Percentiles rank a stretch among this genome's conserved stretches.
phyloP scores from a whole-genome alignment of 37 sponge, comb jelly and placozoan genomes.

The Beroe forskalii region DNA sequence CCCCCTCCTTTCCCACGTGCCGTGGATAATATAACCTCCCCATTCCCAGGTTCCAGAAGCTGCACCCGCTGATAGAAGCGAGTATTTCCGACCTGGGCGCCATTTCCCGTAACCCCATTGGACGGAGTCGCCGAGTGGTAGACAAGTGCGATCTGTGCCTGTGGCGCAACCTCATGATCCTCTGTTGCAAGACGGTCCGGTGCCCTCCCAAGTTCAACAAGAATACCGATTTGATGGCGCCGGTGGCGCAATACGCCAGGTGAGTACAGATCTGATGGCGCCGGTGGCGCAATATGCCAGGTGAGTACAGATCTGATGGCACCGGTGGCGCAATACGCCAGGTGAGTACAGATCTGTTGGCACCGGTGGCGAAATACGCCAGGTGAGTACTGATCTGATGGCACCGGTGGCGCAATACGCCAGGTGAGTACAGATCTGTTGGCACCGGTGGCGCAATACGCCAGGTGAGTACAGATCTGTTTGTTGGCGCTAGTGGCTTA shows the following conservation, averaged over 20 bases:
- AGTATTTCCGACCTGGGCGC: background rate
- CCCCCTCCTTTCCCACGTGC: too few species aligned
- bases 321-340: background rate
- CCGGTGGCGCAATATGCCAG: background rate
- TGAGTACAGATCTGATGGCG: background rate
- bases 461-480: too few species aligned
- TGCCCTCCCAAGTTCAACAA: conserved; percentile 18
- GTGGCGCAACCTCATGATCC: conserved; percentile 40
- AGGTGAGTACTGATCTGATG: background rate
- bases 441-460: too few species aligned
- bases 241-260: background rate
- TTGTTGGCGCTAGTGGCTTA: background rate
- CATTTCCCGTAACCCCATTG: background rate
- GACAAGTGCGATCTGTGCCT: conserved; percentile 8
- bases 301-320: background rate
- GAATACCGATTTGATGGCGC: background rate
- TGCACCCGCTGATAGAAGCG: conserved; percentile 5
- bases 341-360: background rate
- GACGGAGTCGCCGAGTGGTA: conserved; percentile 1
- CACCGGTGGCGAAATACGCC: background rate
- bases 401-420: background rate
- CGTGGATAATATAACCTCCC: too few species aligned
- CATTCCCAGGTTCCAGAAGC: conserved; percentile 21
- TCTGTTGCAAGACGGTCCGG: conserved; percentile 43
- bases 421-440: background rate